Evolutionary conservation across 2,888 invertebrate species (phyloP).

Genomic region (Alloscopus bannaensis): DNA sequence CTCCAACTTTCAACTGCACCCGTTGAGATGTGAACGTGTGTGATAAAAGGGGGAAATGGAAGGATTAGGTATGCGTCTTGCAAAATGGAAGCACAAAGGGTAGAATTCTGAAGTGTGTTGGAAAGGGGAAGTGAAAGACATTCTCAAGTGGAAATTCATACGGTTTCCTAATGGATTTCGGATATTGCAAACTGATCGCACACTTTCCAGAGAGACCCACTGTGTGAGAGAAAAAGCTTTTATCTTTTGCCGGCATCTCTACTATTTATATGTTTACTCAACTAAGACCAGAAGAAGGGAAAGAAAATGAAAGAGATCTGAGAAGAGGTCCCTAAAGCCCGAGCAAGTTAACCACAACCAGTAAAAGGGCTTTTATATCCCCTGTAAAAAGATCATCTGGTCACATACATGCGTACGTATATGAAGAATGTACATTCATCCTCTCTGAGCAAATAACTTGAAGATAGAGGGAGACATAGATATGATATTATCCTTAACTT

Average conservation of each 20-base stretch:
- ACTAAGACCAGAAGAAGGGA: slow-evolving; percentile 59
- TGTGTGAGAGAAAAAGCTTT: slow-evolving; percentile 65
- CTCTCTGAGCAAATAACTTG: too few relatives aligned
- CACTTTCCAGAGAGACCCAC: slow-evolving; percentile 30
- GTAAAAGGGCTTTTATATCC: slow-evolving; percentile 15
- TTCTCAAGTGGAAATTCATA: slow-evolving; percentile 71
- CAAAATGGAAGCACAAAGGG: slow-evolving; percentile 43
- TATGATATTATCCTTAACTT: slow-evolving; percentile 9
- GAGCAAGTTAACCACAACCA: slow-evolving; percentile 39
- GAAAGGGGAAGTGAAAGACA: slow-evolving; percentile 36
- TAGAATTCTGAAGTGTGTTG: slow-evolving; percentile 14
- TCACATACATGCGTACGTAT: slow-evolving; percentile 5
- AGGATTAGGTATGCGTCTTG: slow-evolving; percentile 41
- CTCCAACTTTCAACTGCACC: not conserved
- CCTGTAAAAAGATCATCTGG: slow-evolving; percentile 9
- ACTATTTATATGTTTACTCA: slow-evolving; percentile 71
- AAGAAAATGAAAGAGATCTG: slow-evolving; percentile 7
- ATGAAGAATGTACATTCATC: not conserved
- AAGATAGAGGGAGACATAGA: too few relatives aligned
- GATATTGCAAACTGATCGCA: slow-evolving; percentile 73
- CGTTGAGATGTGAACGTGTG: slow-evolving; percentile 2
- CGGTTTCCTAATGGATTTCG: slow-evolving; percentile 71
- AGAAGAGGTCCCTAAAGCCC: slow-evolving; percentile 27
- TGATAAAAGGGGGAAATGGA: slow-evolving; percentile 38
- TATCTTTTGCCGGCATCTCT: slow-evolving; percentile 66